Evolutionary conservation across 2,888 invertebrate genomes (phyloP), one percentile per base, ranked within the genome.

Genomic region (Rambutsinella grinnellia): DNA sequence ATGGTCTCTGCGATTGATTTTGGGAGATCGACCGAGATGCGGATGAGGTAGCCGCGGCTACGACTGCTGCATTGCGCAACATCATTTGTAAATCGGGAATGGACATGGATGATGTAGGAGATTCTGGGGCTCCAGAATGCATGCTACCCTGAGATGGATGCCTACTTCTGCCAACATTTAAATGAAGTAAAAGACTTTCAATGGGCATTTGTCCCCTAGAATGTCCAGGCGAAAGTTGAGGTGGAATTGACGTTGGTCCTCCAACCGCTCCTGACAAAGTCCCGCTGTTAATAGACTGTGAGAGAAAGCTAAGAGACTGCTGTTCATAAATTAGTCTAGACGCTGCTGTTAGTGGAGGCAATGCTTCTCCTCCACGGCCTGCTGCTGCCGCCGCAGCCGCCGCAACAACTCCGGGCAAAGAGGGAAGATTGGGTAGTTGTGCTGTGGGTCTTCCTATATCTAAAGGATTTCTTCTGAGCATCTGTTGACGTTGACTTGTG

Each of bases 121-220:
- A 72, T 2, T 19, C 10, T 60, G 66, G 72, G n/a, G 47, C 21
- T 23, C 47, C 62, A 0, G 51, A 28, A 15, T 71, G 71, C 1
- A 58, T 26, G 28, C 60, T 60, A 15, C 66, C 36, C 17, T 72
- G 72, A 1, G 72, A 65, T n/a, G 65, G 66, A 26, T 72, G 65
- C 17, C 65, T 49, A 54, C 47, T 72, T 3, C 72, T 56, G 23
- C 72, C 27, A 27, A 72, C 72, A 21, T 72, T 72, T 15, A 72
- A 24, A 46, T 65, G 66, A 27, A 72, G 72, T 23, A 72, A 27
- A 10, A 72, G 23, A 60, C 72, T 72, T 60, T 72, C 72, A 15
- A 72, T 72, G 24, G 72, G 72, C 17, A 72, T 61, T 27, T 72
- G 72, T 19, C 66, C 66, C 23, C 72, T 65, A 51, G 66, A 65